phyloP scores from a whole-genome alignment of 2,113 vertebrate genomes.

The Reinhardtius hippoglossoides region DNA sequence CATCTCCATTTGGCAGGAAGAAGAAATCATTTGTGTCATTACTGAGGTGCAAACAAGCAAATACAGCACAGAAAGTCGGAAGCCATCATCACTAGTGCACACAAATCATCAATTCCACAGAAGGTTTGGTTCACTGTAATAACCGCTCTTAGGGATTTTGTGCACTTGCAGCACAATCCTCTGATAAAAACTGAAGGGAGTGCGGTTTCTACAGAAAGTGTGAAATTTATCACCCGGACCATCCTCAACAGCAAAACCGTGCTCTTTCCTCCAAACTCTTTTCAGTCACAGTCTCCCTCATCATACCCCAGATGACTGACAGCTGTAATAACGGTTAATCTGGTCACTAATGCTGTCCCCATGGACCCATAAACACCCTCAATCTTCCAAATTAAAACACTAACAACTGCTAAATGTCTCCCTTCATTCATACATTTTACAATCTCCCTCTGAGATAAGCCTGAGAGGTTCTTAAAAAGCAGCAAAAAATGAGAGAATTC shows the following conservation, averaged over 20 bases:
- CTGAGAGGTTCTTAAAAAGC: neutral
- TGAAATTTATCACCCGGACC: conserved; percentile 24
- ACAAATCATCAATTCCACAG: neutral
- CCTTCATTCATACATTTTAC: conserved; percentile 23
- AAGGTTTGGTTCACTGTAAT: neutral
- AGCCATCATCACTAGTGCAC: too few species aligned
- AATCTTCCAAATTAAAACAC: conserved; percentile 24
- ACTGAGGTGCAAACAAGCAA: neutral
- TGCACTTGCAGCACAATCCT: neutral
- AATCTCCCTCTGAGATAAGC: neutral
- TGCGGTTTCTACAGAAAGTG: conserved; percentile 3
- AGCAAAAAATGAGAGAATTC: neutral
- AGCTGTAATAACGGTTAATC: conserved; percentile 30
- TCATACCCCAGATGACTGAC: conserved; percentile 1
- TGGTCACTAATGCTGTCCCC: neutral
- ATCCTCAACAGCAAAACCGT: conserved; percentile 5
- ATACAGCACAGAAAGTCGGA: neutral
- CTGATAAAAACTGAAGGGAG: neutral
- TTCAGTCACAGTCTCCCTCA: neutral
- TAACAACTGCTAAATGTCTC: conserved; percentile 18
- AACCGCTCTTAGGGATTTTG: neutral
- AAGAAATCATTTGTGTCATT: too few species aligned
- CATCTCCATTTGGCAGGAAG: too few species aligned
- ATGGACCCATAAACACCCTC: conserved; percentile 8
- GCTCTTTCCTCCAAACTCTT: neutral